Evolutionary conservation across 2,113 vertebrate genomes (phyloP).

Genomic region (Gnathonemus longibarbis): DNA sequence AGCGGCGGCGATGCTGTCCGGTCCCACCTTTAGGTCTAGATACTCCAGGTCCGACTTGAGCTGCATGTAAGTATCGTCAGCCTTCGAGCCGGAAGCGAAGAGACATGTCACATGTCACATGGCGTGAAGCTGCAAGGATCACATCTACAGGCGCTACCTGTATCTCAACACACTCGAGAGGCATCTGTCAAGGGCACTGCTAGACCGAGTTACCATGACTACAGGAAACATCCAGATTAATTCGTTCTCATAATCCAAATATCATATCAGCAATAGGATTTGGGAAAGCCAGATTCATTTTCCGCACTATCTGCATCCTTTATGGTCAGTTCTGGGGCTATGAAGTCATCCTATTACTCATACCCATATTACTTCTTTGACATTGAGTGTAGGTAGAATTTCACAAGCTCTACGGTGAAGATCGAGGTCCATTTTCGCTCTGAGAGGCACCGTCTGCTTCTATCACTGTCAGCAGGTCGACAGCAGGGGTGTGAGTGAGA

Average conservation of each 20-base stretch:
- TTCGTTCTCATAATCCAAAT: neutral
- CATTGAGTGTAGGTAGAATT: neutral
- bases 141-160: conserved; percentile 27
- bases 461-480: neutral
- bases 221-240: neutral
- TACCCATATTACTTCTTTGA: neutral
- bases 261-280: neutral
- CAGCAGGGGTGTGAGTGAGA: neutral
- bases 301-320: neutral
- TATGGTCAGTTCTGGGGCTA: neutral
- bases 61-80: conserved; percentile 94
- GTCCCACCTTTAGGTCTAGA: conserved; percentile 93
- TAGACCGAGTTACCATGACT: neutral
- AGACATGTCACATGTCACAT: conserved; percentile 58
- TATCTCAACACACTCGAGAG: neutral
- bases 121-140: conserved; percentile 50
- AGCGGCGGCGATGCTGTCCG: conserved; percentile 37
- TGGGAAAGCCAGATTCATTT: neutral
- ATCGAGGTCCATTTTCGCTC: neutral
- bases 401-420: neutral
- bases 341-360: neutral
- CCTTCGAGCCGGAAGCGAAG: conserved; percentile 68
- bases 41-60: conserved; percentile 98
- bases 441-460: neutral
- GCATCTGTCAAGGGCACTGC: neutral